Base-by-base conservation (phyloP, 2,113 vertebrate genomes). In the Actenoides hombroni region DNA sequence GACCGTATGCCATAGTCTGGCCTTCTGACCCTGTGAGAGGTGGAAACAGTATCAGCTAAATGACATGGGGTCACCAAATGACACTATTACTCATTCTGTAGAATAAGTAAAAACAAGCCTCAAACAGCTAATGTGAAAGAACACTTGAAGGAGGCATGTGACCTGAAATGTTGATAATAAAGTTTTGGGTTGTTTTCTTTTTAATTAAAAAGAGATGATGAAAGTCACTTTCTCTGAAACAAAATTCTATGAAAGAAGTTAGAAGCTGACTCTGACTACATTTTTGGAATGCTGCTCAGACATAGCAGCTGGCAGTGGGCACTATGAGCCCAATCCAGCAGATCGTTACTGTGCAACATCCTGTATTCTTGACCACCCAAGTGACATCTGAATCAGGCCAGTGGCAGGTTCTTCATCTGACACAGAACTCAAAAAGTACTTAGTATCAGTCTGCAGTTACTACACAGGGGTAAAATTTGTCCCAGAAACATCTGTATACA, bases 31-130 rank as follows among this genome's bases (percentile, higher is more conserved):
- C 37, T 37, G 42, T 16, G 63, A 89, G 84, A 95, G 11, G 24
- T 88, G 84, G 90, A 95, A 97, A 97, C 60, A 94, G 83, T 78
- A 95, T 73, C 75, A 96, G 48, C 33, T 77, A 86, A 96, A 78
- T 77, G 73, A 86, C 88, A 64, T 9, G 49, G 33, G 67, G 78
- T 96, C 95, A 95, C 73, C 63, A 67, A 93, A 84, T 2, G 25
- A 77, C 73, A 53, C 25, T 76, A 92, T 56, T 94, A 94, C 97
- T 97, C 28, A 93, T 85, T 79, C 13, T 65, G 42, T 9, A 80
- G 39, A 94, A 16, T 42, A 84, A 78, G 76, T 51, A 65, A 79
- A 95, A 59, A 57, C 94, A 96, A 83, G 14, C 28, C 21, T 88
- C 33, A 35, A 44, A 46, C 10, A 67, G 39, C 31, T 56, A 31